Evolutionary conservation across 2,888 invertebrate genomes (phyloP), one percentile per base, ranked within the genome.

Genomic region (Leptinotarsa juncta): DNA sequence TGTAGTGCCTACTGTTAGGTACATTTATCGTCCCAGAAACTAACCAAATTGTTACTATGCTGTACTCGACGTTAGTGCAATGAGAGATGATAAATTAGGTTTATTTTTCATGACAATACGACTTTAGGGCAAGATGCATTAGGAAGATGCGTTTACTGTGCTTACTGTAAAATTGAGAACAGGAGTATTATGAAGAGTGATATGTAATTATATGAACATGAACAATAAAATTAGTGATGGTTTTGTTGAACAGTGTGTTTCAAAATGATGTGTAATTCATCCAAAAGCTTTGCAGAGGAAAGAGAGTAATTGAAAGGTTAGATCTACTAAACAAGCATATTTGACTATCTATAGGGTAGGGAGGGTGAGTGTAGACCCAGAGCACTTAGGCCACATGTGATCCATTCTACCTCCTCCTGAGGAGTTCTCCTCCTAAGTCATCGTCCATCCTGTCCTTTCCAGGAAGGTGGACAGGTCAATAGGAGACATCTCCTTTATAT

Each of bases 81-180:
- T 76, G 75, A 77, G 80, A 79, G 78, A 81, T 78, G 65, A 70
- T 71, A 79, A 72, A 73, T 65, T 78, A 78, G 74, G 67, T 74
- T 76, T 76, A 78, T 80, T 81, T 82, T 82, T 85, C 86, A 86
- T 86, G 86, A 87, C 86, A 87, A 85, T 86, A 86, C 82, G 77
- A 75, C 81, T 74, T 80, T 80, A 81, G 82, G 83, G 83, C 83
- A 83, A 82, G 80, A 82, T 81, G 81, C 81, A 82, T 81, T 82
- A 81, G 80, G 79, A 70, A 78, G 77, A 81, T 78, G 77, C 74
- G 78, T 76, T 42, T 81, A 82, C 69, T 77, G 81, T 81, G 78
- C 78, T 81, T 80, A 78, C 76, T 78, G 71, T 74, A 71, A 80
- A 77, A 75, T 72, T 70, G 78, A 80, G 75, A 76, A 77, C 77